phyloP scores from a whole-genome alignment of 1,140 invertebrate genomes.

The Drosophila ironensis region DNA sequence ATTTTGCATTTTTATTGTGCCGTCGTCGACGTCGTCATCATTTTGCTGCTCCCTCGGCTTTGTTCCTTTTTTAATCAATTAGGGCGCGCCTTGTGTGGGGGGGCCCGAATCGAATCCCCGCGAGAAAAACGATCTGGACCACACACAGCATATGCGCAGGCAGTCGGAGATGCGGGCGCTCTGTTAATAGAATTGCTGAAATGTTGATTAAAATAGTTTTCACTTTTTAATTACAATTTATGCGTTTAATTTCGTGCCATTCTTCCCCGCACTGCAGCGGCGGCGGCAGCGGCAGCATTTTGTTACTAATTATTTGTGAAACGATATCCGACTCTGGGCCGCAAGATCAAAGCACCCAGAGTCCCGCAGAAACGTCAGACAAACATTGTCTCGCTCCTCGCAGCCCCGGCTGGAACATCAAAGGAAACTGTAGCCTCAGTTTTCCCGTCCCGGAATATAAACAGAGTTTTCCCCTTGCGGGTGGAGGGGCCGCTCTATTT shows the following conservation, averaged over 20 bases:
- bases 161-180: constrained; percentile 48
- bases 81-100: constrained; percentile 38
- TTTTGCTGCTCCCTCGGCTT: constrained; percentile 41
- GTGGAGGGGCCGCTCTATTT: constrained; percentile 29
- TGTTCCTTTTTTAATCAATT: constrained; percentile 75
- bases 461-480: constrained; percentile 40
- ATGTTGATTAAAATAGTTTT: constrained; percentile 77
- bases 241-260: constrained; percentile 31
- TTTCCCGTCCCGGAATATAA: constrained; percentile 67
- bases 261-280: constrained; percentile 9
- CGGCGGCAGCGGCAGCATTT: constrained; percentile 25
- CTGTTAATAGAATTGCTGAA: constrained; percentile 74
- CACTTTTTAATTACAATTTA: constrained; percentile 80
- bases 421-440: constrained; percentile 72
- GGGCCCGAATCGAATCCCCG: neutral
- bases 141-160: constrained; percentile 34
- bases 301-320: constrained; percentile 64
- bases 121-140: constrained; percentile 45
- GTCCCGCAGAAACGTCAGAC: constrained; percentile 48
- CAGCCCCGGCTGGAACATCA: constrained; percentile 45
- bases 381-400: constrained; percentile 57
- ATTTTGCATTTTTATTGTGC: constrained; percentile 78
- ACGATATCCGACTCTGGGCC: constrained; percentile 28
- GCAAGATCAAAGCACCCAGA: constrained; percentile 66
- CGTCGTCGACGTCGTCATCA: constrained; percentile 37